These are phyloP conservation scores for Liasis olivaceus DNA, from an alignment of 2,797 vertebrate genomes.

Conservation along the genomic window DNA sequence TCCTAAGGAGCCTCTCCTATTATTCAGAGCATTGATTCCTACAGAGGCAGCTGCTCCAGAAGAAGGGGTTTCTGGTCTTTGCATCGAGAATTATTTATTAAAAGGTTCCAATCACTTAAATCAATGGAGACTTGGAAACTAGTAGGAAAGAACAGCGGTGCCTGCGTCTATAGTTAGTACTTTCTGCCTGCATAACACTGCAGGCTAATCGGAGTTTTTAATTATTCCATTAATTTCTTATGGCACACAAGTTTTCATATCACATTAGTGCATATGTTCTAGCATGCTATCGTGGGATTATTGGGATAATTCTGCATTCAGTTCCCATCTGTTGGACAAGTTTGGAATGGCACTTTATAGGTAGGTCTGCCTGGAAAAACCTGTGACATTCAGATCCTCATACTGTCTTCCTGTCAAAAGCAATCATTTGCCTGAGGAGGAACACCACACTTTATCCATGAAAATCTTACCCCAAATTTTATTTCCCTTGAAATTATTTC, in stretches of 20 bases:
- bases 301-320: background rate
- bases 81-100: background rate
- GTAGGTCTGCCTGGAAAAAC: no score
- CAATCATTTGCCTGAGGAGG: no score
- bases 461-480: no score
- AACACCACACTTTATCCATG: no score
- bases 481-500: no score
- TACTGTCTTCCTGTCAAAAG: background rate
- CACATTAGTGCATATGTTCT: background rate
- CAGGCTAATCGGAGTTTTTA: background rate
- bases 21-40: background rate
- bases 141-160: no score
- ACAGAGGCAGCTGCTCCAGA: background rate
- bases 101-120: background rate
- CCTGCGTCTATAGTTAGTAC: no score
- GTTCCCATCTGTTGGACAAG: background rate
- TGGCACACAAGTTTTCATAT: background rate
- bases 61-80: background rate
- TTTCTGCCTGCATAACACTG: background rate
- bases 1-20: background rate
- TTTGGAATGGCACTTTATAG: background rate
- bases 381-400: background rate
- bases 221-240: background rate
- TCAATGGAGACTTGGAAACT: background rate
- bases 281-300: background rate